phyloP scores from a whole-genome alignment of 2,888 invertebrate genomes.

The Sphaerophoria taeniata region DNA sequence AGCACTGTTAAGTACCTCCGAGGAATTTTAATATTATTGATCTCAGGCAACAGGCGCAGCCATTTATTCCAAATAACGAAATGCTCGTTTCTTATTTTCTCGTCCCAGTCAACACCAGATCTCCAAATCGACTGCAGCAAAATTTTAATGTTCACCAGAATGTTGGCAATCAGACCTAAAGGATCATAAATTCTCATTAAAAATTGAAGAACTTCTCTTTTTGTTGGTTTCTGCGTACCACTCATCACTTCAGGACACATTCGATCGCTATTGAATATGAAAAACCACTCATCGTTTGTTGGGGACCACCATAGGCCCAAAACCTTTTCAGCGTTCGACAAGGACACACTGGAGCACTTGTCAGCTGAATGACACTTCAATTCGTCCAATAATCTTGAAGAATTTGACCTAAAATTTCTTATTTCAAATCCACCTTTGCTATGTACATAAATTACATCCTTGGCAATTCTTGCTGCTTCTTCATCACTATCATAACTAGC shows the following conservation, averaged over 20 bases:
- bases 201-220: conserved; percentile 69
- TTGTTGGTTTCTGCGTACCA: conserved; percentile 69
- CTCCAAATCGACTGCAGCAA: conserved; percentile 52
- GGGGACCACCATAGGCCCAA: conserved; percentile 71
- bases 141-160: conserved; percentile 49
- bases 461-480: conserved; percentile 20
- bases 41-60: conserved; percentile 8
- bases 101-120: conserved; percentile 34
- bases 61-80: conserved; percentile 25
- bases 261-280: conserved; percentile 48
- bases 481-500: conserved; percentile 12
- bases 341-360: neutral
- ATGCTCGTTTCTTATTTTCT: conserved; percentile 22
- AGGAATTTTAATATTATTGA: conserved; percentile 21
- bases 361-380: neutral
- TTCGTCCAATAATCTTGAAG: neutral
- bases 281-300: conserved; percentile 63
- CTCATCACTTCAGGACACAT: conserved; percentile 41
- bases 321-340: conserved; percentile 45
- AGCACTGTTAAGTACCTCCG: conserved; percentile 14
- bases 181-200: conserved; percentile 76
- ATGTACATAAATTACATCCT: conserved; percentile 19
- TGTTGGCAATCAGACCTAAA: conserved; percentile 37
- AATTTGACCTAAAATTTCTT: conserved; percentile 27
- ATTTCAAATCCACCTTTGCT: conserved; percentile 29